Evolutionary conservation across 92 coral and sea anemone species (phyloP).

Genomic region (Epizoanthus rinbou): DNA sequence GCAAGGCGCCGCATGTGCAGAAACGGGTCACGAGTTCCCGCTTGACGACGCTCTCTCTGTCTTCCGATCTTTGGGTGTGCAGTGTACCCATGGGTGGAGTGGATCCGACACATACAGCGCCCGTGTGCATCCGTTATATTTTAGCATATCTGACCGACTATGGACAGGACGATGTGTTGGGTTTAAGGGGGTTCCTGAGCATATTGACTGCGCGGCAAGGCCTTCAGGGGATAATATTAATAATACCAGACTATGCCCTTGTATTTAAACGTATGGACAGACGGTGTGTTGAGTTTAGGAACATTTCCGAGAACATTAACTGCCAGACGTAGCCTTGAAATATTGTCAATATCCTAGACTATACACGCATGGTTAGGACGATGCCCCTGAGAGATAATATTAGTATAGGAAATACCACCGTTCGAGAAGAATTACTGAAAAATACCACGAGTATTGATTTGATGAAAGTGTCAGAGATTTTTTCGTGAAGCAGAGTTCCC

Average conservation of each 20-base stretch:
- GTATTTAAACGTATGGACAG: neutral
- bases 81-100: neutral
- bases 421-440: too few relatives aligned
- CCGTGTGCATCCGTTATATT: neutral
- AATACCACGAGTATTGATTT: too few relatives aligned
- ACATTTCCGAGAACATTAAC: too few relatives aligned
- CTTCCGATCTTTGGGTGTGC: conserved; percentile 7
- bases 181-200: conserved; percentile 9
- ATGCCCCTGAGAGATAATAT: too few relatives aligned
- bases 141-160: neutral
- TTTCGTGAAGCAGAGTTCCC: too few relatives aligned
- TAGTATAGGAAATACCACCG: too few relatives aligned
- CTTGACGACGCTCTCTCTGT: neutral
- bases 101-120: neutral
- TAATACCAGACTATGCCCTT: conserved; percentile 15
- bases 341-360: too few relatives aligned
- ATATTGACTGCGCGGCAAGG: neutral
- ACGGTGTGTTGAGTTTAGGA: too few relatives aligned
- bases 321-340: too few relatives aligned
- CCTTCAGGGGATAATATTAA: neutral
- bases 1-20: neutral
- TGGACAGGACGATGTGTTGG: conserved; percentile 26
- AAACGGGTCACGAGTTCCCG: conserved; percentile 14
- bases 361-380: too few relatives aligned
- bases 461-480: too few relatives aligned